Conservation (phyloP, 2,888 invertebrate species). For the Dasypolia templi region DNA sequence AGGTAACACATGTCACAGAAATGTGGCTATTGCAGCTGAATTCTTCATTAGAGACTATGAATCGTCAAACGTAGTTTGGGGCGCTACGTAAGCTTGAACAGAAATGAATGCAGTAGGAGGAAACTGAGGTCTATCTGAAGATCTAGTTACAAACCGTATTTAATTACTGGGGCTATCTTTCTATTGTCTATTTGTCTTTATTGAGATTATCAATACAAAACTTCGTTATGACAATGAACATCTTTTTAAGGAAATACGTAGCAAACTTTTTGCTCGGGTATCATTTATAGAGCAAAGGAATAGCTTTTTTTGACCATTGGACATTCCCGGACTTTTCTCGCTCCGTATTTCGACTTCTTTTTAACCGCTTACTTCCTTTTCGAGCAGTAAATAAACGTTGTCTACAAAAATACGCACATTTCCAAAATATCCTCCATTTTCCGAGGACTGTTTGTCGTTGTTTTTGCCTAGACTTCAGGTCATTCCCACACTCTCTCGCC, state of each 20-base stretch:
- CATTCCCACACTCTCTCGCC: constrained; percentile 66
- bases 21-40: background rate
- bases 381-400: constrained; percentile 34
- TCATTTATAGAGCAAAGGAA: background rate
- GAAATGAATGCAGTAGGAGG: background rate
- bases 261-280: background rate
- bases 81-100: background rate
- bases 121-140: too few relatives aligned
- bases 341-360: constrained; percentile 6
- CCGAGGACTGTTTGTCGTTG: constrained; percentile 53
- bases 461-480: constrained; percentile 58
- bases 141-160: too few relatives aligned
- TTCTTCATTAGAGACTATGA: background rate
- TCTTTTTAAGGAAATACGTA: background rate
- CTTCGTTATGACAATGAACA: too few relatives aligned
- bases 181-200: too few relatives aligned
- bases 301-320: background rate
- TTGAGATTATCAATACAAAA: background rate
- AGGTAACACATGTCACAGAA: too few relatives aligned
- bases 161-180: too few relatives aligned
- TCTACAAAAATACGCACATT: constrained; percentile 56
- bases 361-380: constrained; percentile 19
- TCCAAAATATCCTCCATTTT: constrained; percentile 65
- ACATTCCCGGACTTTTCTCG: background rate
- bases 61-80: too few relatives aligned